These are phyloP conservation scores for Euglossa dilemma DNA, from an alignment of 1,140 invertebrate genomes.

Conservation along the genomic window DNA sequence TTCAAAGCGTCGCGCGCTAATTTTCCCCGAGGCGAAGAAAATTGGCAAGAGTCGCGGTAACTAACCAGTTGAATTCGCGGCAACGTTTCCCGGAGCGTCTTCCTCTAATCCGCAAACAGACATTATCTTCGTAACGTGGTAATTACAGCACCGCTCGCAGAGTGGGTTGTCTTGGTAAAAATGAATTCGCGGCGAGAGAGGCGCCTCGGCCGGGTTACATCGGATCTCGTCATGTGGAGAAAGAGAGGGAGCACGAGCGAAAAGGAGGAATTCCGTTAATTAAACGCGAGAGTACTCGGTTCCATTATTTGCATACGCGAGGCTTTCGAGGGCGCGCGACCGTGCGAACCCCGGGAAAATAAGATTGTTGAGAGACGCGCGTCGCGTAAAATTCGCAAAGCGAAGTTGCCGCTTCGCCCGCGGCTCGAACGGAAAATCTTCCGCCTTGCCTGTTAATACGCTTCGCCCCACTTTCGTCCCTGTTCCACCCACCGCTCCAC, in stretches of 20 bases:
- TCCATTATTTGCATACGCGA: slow-evolving; percentile 24
- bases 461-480: background rate
- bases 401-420: background rate
- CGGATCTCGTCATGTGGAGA: background rate
- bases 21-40: background rate
- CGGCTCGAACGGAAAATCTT: background rate
- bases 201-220: background rate
- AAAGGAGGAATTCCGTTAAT: slow-evolving; percentile 25
- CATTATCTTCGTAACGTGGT: slow-evolving; percentile 3
- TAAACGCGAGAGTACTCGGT: slow-evolving; percentile 8
- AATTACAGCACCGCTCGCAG: slow-evolving; percentile 9
- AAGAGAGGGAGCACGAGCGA: no score
- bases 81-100: background rate
- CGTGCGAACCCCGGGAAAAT: background rate
- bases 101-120: slow-evolving; percentile 20
- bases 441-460: slow-evolving; percentile 26
- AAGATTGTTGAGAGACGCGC: background rate
- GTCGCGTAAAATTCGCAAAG: slow-evolving; percentile 25
- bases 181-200: background rate
- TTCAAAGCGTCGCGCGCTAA: background rate
- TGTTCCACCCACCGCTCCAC: background rate
- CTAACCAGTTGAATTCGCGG: background rate
- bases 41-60: background rate
- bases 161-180: slow-evolving; percentile 7
- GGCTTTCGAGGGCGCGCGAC: background rate